These are phyloP conservation scores for Parnassius glacialis DNA, from an alignment of 2,888 invertebrate genomes.

Conservation along the genomic window DNA sequence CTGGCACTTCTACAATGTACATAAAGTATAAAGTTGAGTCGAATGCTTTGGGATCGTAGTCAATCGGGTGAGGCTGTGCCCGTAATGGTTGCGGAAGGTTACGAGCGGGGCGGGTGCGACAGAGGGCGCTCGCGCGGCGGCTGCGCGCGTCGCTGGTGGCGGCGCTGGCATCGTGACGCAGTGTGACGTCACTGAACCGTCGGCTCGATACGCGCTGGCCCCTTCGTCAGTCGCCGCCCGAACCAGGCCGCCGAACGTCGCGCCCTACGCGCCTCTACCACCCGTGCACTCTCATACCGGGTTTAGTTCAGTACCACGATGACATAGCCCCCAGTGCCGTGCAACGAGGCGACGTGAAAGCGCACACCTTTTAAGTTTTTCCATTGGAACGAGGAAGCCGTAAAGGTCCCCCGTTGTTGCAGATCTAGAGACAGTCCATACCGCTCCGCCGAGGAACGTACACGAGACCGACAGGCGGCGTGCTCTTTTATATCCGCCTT, in stretches of 20 bases:
- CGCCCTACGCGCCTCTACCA: constrained; percentile 69
- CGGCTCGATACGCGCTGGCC: constrained; percentile 83
- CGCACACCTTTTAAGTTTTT: constrained; percentile 78
- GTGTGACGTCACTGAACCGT: constrained; percentile 86
- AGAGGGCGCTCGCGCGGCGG: constrained; percentile 65
- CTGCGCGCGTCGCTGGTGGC: constrained; percentile 67
- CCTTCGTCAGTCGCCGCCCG: constrained; percentile 82
- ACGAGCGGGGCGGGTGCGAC: constrained; percentile 55
- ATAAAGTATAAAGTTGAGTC: not conserved
- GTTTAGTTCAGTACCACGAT: constrained; percentile 77
- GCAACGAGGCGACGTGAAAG: constrained; percentile 71
- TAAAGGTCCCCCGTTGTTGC: constrained; percentile 76
- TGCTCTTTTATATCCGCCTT: constrained; percentile 75
- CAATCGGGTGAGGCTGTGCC: constrained; percentile 64
- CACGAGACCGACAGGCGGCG: constrained; percentile 75
- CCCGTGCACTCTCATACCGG: constrained; percentile 75
- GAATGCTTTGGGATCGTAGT: constrained; percentile 36
- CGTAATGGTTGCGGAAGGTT: constrained; percentile 72
- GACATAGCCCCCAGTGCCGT: constrained; percentile 77
- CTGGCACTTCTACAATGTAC: no score
- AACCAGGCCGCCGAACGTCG: constrained; percentile 74
- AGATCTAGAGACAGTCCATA: constrained; percentile 77
- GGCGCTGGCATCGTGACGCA: constrained; percentile 82
- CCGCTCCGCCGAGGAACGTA: constrained; percentile 73
- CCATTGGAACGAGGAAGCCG: constrained; percentile 72